These are phyloP conservation scores for Apotomis capreana DNA, from an alignment of 2,888 invertebrate species.

Conservation along the genomic window DNA sequence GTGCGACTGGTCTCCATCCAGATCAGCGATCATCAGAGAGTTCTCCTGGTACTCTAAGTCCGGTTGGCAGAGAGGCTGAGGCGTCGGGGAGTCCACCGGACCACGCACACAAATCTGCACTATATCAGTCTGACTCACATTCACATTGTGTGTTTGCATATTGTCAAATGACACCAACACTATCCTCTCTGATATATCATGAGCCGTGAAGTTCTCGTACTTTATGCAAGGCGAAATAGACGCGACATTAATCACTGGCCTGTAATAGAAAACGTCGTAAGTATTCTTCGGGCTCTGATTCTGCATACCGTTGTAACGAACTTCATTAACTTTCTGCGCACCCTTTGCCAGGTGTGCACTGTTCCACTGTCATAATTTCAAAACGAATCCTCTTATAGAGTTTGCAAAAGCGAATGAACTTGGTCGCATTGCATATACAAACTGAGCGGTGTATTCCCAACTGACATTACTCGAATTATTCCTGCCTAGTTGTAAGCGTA, in stretches of 20 bases:
- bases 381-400: slow-evolving; percentile 87
- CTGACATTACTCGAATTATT: slow-evolving; percentile 80
- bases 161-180: slow-evolving; percentile 91
- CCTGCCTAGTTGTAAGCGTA: slow-evolving; percentile 83
- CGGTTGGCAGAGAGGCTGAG: slow-evolving; percentile 86
- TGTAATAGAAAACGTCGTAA: slow-evolving; percentile 71
- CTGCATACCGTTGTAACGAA: slow-evolving; percentile 69
- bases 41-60: slow-evolving; percentile 88
- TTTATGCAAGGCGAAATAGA: slow-evolving; percentile 76
- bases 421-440: slow-evolving; percentile 89
- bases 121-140: slow-evolving; percentile 90
- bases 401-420: slow-evolving; percentile 86
- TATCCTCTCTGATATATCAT: slow-evolving; percentile 87
- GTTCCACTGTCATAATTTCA: slow-evolving; percentile 93
- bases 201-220: slow-evolving; percentile 76
- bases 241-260: slow-evolving; percentile 67
- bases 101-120: slow-evolving; percentile 86
- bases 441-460: slow-evolving; percentile 85
- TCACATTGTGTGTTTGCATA: slow-evolving; percentile 88
- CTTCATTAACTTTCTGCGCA: slow-evolving; percentile 75
- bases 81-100: slow-evolving; percentile 60
- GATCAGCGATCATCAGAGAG: slow-evolving; percentile 88
- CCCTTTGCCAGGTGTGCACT: slow-evolving; percentile 79
- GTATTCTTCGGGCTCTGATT: slow-evolving; percentile 76
- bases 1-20: slow-evolving; percentile 89